phyloP scores from a whole-genome alignment of 2,113 vertebrate species.

The Climacteris rufus region DNA sequence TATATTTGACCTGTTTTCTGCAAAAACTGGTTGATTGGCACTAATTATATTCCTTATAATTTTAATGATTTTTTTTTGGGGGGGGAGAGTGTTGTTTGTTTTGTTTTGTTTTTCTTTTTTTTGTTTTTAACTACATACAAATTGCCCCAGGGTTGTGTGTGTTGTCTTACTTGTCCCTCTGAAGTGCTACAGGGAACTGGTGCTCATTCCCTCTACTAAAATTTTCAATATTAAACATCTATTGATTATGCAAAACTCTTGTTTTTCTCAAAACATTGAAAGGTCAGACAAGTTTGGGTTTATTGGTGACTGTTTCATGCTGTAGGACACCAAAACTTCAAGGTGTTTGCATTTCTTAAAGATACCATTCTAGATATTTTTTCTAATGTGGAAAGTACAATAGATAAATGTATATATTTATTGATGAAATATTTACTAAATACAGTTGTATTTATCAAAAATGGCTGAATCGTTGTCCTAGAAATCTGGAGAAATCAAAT shows the following conservation, averaged over 20 bases:
- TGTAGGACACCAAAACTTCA: neutral
- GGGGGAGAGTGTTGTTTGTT: neutral
- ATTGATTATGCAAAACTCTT: accelerated
- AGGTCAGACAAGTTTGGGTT: neutral
- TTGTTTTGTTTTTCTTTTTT: neutral
- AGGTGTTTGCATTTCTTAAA: neutral
- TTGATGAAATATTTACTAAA: neutral
- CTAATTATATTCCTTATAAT: neutral
- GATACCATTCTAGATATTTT: neutral
- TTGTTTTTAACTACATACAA: neutral
- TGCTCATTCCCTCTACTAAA: neutral
- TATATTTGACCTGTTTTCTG: conserved; percentile 26
- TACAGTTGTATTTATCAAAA: neutral
- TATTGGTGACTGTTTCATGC: neutral
- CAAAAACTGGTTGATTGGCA: conserved; percentile 1
- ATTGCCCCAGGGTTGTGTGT: neutral
- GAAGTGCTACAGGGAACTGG: neutral
- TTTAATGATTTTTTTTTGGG: neutral
- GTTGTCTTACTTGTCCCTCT: neutral
- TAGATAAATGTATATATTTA: neutral
- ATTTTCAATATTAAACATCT: neutral
- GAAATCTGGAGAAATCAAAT: neutral
- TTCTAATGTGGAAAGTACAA: neutral
- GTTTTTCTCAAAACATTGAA: neutral
- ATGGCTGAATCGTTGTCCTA: neutral